Conservation (phyloP, 1,140 invertebrate genomes). For the Meteorus sp. region DNA sequence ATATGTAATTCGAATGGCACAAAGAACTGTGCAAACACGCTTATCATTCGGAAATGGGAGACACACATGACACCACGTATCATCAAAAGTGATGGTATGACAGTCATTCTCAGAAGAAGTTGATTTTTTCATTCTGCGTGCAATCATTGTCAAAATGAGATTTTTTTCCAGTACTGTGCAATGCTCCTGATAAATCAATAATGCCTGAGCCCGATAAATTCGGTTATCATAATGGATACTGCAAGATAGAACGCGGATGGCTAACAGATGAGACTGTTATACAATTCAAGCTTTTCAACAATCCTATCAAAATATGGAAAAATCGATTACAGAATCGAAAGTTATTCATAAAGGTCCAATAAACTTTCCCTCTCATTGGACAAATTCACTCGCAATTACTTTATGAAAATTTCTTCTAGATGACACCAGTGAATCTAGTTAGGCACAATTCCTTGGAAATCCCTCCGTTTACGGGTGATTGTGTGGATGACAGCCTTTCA, state of each 20-base stretch:
- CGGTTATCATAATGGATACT: conserved; percentile 67
- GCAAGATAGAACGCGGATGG: conserved; percentile 81
- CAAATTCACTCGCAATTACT: conserved; percentile 7
- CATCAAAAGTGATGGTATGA: conserved; percentile 57
- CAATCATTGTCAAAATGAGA: conserved; percentile 7
- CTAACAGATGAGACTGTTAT: conserved; percentile 82
- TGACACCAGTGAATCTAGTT: conserved; percentile 77
- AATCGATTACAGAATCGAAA: conserved; percentile 72
- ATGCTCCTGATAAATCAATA: conserved; percentile 39
- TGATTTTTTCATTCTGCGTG: background rate
- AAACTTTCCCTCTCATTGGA: background rate
- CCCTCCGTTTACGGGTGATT: conserved; percentile 51
- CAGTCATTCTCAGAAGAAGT: background rate
- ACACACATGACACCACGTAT: conserved; percentile 73
- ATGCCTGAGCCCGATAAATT: conserved; percentile 63
- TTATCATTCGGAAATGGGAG: conserved; percentile 82
- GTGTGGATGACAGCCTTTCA: conserved; percentile 61
- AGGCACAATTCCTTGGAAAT: conserved; percentile 58
- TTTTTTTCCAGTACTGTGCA: conserved; percentile 45
- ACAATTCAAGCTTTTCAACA: conserved; percentile 84
- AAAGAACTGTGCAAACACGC: conserved; percentile 59
- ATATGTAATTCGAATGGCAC: conserved; percentile 55
- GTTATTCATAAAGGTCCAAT: conserved; percentile 67
- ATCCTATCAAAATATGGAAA: conserved; percentile 82
- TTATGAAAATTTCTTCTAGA: conserved; percentile 53